Conservation (phyloP, 2,113 vertebrate genomes). For the Sterna hirundo region DNA sequence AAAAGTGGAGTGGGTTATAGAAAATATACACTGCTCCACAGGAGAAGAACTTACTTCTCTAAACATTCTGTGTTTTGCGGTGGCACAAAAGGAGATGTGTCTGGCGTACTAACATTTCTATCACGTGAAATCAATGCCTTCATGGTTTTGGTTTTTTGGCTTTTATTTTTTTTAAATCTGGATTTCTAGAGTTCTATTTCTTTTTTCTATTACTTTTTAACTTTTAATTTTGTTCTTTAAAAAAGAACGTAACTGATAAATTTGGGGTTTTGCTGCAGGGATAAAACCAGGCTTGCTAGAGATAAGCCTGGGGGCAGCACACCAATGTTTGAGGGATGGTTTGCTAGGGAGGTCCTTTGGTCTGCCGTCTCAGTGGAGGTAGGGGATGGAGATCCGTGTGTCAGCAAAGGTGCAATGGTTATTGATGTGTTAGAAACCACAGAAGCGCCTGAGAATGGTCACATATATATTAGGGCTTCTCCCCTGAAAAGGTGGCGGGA, state of each 20-base stretch:
- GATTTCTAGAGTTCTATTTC: not conserved
- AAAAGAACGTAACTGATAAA: not conserved
- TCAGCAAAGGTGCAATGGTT: not conserved
- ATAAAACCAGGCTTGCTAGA: not conserved
- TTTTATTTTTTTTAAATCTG: not conserved
- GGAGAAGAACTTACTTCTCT: not conserved
- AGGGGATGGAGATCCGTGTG: not conserved
- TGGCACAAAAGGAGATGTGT: not conserved
- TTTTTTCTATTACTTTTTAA: not conserved
- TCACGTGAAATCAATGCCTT: not conserved
- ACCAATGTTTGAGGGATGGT: not conserved
- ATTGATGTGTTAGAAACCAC: not conserved
- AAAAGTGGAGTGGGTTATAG: not conserved
- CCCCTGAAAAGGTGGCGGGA: not conserved
- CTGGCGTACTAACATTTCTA: not conserved
- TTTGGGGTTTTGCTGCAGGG: not conserved
- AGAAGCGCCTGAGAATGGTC: not conserved
- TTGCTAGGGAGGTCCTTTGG: not conserved
- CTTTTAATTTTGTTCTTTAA: not conserved
- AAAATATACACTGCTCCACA: not conserved
- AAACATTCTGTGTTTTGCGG: not conserved
- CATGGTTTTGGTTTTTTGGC: fast-evolving
- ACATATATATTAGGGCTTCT: not conserved
- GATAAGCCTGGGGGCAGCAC: not conserved
- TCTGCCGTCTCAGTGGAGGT: not conserved